phyloP scores from a whole-genome alignment of 2,797 vertebrate species.

The Brachymystax lenok region DNA sequence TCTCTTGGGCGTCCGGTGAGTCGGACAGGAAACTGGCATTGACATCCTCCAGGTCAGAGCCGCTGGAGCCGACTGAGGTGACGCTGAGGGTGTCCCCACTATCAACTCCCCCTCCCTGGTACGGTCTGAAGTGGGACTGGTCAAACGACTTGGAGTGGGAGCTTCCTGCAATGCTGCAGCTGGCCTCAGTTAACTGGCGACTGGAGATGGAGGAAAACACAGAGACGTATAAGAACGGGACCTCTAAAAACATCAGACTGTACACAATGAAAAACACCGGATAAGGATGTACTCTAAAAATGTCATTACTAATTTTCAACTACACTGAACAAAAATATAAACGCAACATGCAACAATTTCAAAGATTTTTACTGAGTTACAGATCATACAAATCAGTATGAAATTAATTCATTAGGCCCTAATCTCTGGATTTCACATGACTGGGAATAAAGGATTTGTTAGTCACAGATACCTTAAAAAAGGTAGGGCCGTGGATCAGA shows the following conservation, averaged over 20 bases:
- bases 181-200: conserved; percentile 84
- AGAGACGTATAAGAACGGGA: background rate
- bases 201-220: conserved; percentile 55
- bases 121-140: conserved; percentile 80
- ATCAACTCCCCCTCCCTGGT: conserved; percentile 78
- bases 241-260: too few relatives aligned
- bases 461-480: too few relatives aligned
- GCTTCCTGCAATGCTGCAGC: conserved; percentile 57
- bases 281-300: background rate
- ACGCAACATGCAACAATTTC: too few relatives aligned
- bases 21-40: conserved; percentile 90
- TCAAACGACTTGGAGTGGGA: conserved; percentile 90
- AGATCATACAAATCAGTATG: too few relatives aligned
- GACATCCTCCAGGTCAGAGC: conserved; percentile 88
- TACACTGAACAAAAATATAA: too few relatives aligned
- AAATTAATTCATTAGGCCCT: too few relatives aligned
- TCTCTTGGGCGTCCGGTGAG: conserved; percentile 90
- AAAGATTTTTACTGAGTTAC: too few relatives aligned
- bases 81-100: conserved; percentile 85
- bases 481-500: too few relatives aligned
- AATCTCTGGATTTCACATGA: too few relatives aligned
- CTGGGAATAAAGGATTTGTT: too few relatives aligned
- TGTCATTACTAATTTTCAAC: background rate
- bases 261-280: background rate
- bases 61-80: conserved; percentile 91